Base-by-base conservation (phyloP, 2,797 vertebrate genomes). In the Esox masquinongy region DNA sequence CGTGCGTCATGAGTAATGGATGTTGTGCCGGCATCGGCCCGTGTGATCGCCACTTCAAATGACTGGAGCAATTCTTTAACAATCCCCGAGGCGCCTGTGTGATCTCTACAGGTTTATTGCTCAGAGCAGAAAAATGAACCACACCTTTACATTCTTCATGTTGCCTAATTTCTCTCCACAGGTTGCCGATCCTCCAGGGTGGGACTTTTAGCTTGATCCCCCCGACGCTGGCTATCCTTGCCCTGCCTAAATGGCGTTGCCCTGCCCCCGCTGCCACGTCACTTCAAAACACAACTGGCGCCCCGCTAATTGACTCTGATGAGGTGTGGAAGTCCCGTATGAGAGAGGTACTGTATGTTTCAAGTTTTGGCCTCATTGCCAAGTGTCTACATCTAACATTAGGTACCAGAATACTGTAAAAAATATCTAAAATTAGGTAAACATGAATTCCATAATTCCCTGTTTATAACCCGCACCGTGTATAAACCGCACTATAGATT, bases 141-240 rank as follows among this genome's bases (percentile, higher is more conserved):
- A 61, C 9, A 24, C 22, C 63, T 26, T 16, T 31, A 7, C 31
- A 3, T 67, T 1, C 16, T 8, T 17, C 31, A 17, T 4, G 34
- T 43, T 69, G 19, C 67, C 39, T 15, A 22, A 47, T 4, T 4
- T 69, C 43, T 69, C 79, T 76, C 73, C 47, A 29, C 81, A 95
- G 95, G 82, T 83, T 95, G 75, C 94, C 94, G 0, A 95, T 95
- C 72, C 92, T 95, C 56, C 95, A 95, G 86, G 95, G 95, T 1
- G 95, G 94, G 2, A 95, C 94, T 0, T 95, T 95, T 75, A 95
- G 92, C 73, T 93, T 95, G 77, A 91, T 95, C 75, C 94, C 94
- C 0, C 94, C 94, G 0, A 93, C 94, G 0, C 78, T 95, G 74
- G 94, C 95, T 17, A 95, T 95, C 49, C 90, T 95, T 0, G 90